These are phyloP conservation scores for Heliconius hewitsoni DNA, from an alignment of 1,140 invertebrate species.

Conservation along the genomic window DNA sequence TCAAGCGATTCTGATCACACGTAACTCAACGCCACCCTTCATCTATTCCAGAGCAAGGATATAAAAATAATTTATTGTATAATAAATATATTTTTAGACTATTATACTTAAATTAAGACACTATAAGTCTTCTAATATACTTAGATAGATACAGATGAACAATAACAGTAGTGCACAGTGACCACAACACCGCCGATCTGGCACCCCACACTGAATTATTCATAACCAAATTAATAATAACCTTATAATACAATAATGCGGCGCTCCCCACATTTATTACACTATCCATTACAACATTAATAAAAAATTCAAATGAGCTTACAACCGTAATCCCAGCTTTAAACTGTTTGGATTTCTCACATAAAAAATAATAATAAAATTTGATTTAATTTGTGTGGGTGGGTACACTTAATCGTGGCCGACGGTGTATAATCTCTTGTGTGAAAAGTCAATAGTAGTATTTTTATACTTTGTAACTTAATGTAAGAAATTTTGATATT, in stretches of 20 bases:
- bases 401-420: constrained; percentile 31
- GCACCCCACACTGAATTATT: constrained; percentile 57
- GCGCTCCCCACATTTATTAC: constrained; percentile 46
- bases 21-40: too few species aligned
- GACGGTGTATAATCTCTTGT: constrained; percentile 49
- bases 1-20: too few species aligned
- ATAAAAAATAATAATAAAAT: constrained; percentile 63
- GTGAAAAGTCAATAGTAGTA: constrained; percentile 59
- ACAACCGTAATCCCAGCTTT: constrained; percentile 58
- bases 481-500: constrained; percentile 19
- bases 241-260: constrained; percentile 47
- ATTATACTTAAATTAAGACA: background rate
- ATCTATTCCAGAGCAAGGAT: too few species aligned
- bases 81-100: background rate
- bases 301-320: constrained; percentile 70
- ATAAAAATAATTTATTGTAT: too few species aligned
- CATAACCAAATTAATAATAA: constrained; percentile 67
- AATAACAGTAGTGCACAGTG: constrained; percentile 1
- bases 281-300: constrained; percentile 58
- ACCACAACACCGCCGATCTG: constrained; percentile 22
- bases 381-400: constrained; percentile 52
- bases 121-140: background rate
- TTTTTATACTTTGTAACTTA: constrained; percentile 9
- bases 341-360: constrained; percentile 65
- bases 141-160: background rate